Evolutionary conservation across 2,888 invertebrate species (phyloP), one percentile per base, ranked within the genome.

Genomic region (Microplitis deprimator): DNA sequence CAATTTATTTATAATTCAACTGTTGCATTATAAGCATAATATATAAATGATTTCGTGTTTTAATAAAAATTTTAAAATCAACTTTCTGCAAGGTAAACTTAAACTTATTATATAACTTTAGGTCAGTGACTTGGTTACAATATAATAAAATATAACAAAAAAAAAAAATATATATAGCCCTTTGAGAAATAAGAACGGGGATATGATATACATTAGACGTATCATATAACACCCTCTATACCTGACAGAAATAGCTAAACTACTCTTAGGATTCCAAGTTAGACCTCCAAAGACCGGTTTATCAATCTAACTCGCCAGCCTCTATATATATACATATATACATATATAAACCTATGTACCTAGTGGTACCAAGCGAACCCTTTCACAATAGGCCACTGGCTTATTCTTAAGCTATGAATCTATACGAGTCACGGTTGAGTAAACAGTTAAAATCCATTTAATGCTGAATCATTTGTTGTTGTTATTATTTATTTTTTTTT

Each of bases 331-430:
- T 29, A 29, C 3, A 29, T 29, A 29, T 29, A 29, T 29, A 29
- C 2, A 29, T 29, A 29, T 29, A 29, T 4, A 29, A 29, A 29
- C 29, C 29, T 29, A 29, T 29, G 69, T 59, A 70, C 69, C 29
- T 29, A 60, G 65, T 68, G 74, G 61, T 75, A 72, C 77, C 75
- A 41, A 61, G 68, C 67, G 65, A 59, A n/a, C 70, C 20, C 61
- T 84, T 85, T 85, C 83, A 81, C 81, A 83, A 85, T 81, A 79
- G 72, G 75, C 78, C 78, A 73, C 78, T 17, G 69, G n/a, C 73
- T 50, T 50, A 50, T 50, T 50, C 50, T 8, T 50, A 50, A 50
- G 13, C 50, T 50, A 50, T 50, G 13, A 13, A 50, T 8, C 13
- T 50, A 50, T 10, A 50, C 50, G 8, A 50, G n/a, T 41, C 41